Evolutionary conservation across 2,113 vertebrate species (phyloP).

Genomic region (Rattus rattus): DNA sequence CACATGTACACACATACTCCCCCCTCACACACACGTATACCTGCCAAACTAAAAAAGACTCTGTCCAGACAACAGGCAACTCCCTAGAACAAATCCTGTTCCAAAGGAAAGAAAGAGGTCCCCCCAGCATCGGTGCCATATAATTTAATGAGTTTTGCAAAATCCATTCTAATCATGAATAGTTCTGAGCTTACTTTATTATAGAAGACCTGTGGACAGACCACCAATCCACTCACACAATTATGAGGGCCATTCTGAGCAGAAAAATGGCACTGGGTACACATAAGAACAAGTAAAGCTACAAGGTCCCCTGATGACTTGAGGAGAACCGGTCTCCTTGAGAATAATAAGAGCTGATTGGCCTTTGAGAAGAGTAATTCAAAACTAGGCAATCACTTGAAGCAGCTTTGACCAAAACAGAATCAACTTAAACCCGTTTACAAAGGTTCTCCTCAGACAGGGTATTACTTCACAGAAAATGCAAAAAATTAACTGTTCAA

Average conservation of each 20-base stretch:
- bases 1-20: not conserved
- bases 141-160: not conserved
- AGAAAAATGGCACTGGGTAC: conserved; percentile 48
- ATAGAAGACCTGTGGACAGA: not conserved
- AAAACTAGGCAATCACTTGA: conserved; percentile 64
- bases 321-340: conserved; percentile 29
- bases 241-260: not conserved
- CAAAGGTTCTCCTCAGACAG: conserved; percentile 41
- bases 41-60: not conserved
- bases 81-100: not conserved
- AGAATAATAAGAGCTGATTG: conserved; percentile 62
- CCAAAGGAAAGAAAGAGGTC: not conserved
- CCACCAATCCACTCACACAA: not conserved
- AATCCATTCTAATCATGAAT: conserved; percentile 9
- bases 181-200: conserved; percentile 52
- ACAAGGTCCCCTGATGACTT: conserved; percentile 33
- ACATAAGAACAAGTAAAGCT: conserved; percentile 26
- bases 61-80: not conserved
- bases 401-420: conserved; percentile 52
- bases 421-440: conserved; percentile 62
- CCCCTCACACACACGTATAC: not conserved
- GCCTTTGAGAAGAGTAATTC: conserved; percentile 62
- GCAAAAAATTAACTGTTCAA: conserved; percentile 61
- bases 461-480: conserved; percentile 62
- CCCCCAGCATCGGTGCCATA: not conserved